Conservation (phyloP, 1,140 invertebrate genomes). For the Proctacanthus coquilletti region DNA sequence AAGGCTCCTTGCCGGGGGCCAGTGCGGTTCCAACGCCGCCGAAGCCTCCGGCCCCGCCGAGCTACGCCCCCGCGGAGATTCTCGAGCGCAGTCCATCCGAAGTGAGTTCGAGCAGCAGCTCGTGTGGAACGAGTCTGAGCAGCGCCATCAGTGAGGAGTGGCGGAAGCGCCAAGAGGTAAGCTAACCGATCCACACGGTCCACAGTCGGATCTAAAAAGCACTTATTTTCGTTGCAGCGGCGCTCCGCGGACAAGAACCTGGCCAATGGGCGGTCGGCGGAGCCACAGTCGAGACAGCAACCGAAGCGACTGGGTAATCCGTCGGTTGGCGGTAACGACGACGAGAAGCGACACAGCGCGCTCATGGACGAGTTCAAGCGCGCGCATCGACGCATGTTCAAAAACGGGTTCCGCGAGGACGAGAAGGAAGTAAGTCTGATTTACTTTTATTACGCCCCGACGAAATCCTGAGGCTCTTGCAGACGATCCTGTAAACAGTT, state of each 20-base stretch:
- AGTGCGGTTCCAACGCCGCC: neutral
- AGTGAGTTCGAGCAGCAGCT: neutral
- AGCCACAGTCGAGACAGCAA: neutral
- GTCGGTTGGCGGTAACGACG: conserved; percentile 22
- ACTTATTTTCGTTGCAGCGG: neutral
- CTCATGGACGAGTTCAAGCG: conserved; percentile 78
- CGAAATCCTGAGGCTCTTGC: too few relatives aligned
- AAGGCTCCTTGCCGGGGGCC: too few relatives aligned
- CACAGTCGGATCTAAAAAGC: neutral
- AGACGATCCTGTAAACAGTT: too few relatives aligned
- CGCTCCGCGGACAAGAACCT: conserved; percentile 3
- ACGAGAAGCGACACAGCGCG: conserved; percentile 50
- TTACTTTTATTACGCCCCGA: too few relatives aligned
- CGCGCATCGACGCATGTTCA: conserved; percentile 72
- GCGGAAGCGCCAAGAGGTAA: conserved; percentile 40
- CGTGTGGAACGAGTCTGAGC: conserved; percentile 17
- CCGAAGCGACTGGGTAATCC: conserved; percentile 6
- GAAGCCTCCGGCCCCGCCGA: neutral
- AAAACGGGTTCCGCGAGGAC: conserved; percentile 31
- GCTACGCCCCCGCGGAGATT: neutral
- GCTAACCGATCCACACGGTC: conserved; percentile 2
- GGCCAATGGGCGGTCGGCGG: neutral
- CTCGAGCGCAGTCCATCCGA: neutral
- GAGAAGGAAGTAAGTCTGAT: conserved; percentile 28
- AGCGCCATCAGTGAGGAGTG: conserved; percentile 43